Base-by-base conservation (phyloP, 2,113 vertebrate genomes). In the Oryzias celebensis region DNA sequence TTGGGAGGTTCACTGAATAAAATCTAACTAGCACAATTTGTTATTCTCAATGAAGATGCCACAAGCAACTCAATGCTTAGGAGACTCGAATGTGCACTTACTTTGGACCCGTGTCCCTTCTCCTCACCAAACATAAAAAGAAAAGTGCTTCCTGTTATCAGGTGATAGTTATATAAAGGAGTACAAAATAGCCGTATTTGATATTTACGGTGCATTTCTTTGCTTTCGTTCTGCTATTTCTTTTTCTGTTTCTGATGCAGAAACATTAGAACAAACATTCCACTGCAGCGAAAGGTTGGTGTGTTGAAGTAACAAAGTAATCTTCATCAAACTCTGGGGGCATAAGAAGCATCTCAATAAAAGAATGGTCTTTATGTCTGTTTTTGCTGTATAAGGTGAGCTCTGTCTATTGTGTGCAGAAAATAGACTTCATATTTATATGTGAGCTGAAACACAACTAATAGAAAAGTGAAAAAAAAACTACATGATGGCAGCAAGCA, bases 1-100 rank as follows among this genome's bases (percentile, higher is more conserved):
- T 5, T 8, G 7, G 47, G 61, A 80, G 64, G 54, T 71, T 65
- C 52, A 56, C 64, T 69, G 62, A 55, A 77, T 62, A 16, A 75
- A 79, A 68, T 61, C 57, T 58, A 51, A 80, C 74, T 60, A 77
- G 64, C 66, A 61, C 41, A 65, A 58, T 77, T 78, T 78, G 41
- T 28, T 70, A 51, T 69, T 77, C 52, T 68, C 15, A 51, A 28
- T 17, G 23, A 69, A 57, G 45, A 58, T 10, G 60, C 76, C 7
- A 4, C 50, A 45, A 73, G 67, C 58, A 50, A 36, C 2, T 16
- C 53, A 26, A 14, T 8, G 36, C 73, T 82, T 52, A 70, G 61
- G 49, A 65, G 43, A 18, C 50, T 62, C 55, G 16, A 63, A 28
- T 63, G 52, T 66, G 18, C 44, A 49, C 22, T 50, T 51, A 66